phyloP scores from a whole-genome alignment of 2,113 vertebrate genomes.

The Ahaetulla prasina region DNA sequence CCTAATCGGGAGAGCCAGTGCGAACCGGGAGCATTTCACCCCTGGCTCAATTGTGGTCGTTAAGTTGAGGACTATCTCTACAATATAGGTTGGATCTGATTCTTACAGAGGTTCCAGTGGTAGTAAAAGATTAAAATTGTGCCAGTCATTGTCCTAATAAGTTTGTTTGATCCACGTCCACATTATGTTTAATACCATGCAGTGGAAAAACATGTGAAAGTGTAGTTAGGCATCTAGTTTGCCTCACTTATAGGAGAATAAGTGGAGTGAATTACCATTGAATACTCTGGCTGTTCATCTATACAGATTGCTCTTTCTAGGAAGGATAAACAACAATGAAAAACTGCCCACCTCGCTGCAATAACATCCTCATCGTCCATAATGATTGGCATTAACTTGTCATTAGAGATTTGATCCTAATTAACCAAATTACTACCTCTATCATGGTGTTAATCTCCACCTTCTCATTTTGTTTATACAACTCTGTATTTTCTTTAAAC shows the following conservation, averaged over 20 bases:
- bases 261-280: background rate
- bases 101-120: background rate
- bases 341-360: rapidly evolving
- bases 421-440: slow-evolving; percentile 22
- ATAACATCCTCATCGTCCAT: background rate
- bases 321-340: background rate
- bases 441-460: background rate
- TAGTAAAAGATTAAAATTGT: background rate
- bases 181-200: background rate
- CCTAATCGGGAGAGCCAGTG: too few relatives aligned
- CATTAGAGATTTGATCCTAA: slow-evolving; percentile 30
- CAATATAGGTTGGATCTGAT: background rate
- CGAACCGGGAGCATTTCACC: too few relatives aligned
- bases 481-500: slow-evolving; percentile 48
- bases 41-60: too few relatives aligned
- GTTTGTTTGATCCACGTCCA: background rate
- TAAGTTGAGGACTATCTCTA: too few relatives aligned
- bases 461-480: slow-evolving; percentile 43
- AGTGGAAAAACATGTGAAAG: background rate
- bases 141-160: background rate
- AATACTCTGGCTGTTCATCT: background rate
- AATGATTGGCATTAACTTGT: background rate
- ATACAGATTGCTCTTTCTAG: background rate
- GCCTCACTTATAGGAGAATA: background rate
- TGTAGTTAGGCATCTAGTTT: background rate